Percentiles rank a stretch among this genome's conserved stretches.
Evolutionary conservation across 1,140 invertebrate genomes (phyloP).

Genomic region (Oryctes rhinoceros): DNA sequence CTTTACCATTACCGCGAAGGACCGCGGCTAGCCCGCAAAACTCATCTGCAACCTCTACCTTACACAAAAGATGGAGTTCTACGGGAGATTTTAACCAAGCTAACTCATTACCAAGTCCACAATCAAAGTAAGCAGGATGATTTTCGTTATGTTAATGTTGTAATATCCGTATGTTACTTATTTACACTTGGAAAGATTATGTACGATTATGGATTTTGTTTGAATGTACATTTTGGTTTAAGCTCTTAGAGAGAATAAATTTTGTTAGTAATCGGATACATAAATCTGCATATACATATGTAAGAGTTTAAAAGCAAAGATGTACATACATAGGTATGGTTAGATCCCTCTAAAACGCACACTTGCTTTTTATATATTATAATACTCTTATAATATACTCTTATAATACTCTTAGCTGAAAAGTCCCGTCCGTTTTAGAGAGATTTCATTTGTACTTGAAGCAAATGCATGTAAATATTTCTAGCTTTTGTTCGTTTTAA

Average conservation of each 20-base stretch:
- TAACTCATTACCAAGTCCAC: slow-evolving; percentile 44
- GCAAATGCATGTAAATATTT: not conserved
- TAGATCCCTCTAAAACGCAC: too few species aligned
- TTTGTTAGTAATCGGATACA: not conserved
- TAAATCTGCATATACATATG: not conserved
- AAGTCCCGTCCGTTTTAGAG: too few species aligned
- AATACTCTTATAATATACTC: too few species aligned
- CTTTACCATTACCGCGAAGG: slow-evolving; percentile 63
- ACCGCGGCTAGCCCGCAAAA: slow-evolving; percentile 54
- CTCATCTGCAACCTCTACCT: slow-evolving; percentile 60
- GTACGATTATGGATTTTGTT: not conserved
- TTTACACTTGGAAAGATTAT: too few species aligned
- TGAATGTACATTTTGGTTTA: not conserved
- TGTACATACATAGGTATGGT: too few species aligned
- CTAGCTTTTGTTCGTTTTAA: slow-evolving; percentile 25
- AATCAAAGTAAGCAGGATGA: slow-evolving; percentile 52
- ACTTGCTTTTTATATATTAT: too few species aligned
- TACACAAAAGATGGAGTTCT: slow-evolving; percentile 82
- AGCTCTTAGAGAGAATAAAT: not conserved
- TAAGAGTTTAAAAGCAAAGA: not conserved
- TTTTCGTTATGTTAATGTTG: not conserved
- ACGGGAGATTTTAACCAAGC: slow-evolving; percentile 76
- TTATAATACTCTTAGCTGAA: too few species aligned
- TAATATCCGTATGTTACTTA: not conserved
- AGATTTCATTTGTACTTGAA: too few species aligned